Evolutionary conservation across 1,140 invertebrate species (phyloP).

Genomic region (Condylostylus longicornis): DNA sequence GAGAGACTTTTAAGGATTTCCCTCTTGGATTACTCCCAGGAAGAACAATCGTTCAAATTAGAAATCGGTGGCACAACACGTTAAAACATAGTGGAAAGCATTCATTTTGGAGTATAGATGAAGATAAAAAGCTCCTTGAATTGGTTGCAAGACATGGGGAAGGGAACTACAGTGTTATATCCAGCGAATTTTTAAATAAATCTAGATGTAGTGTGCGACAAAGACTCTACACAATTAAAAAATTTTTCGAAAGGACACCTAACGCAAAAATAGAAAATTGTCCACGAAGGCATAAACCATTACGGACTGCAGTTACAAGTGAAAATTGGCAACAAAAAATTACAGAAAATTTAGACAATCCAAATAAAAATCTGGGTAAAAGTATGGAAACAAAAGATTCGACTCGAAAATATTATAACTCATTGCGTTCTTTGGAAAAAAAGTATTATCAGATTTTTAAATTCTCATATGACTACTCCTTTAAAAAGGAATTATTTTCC

Average conservation of each 20-base stretch:
- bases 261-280: slow-evolving; percentile 19
- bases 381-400: not conserved
- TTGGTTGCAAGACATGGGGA: slow-evolving; percentile 27
- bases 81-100: slow-evolving; percentile 26
- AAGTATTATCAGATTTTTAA: slow-evolving; percentile 19
- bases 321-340: slow-evolving; percentile 25
- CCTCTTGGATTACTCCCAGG: slow-evolving; percentile 35
- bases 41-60: slow-evolving; percentile 37
- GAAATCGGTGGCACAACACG: slow-evolving; percentile 35
- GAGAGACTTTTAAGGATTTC: slow-evolving; percentile 39
- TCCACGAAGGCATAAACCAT: slow-evolving; percentile 14
- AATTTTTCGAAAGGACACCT: slow-evolving; percentile 27
- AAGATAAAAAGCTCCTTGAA: slow-evolving; percentile 31
- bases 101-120: slow-evolving; percentile 33
- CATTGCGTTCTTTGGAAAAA: slow-evolving; percentile 1
- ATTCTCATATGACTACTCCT: slow-evolving; percentile 17
- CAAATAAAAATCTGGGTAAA: slow-evolving; percentile 2
- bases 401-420: not conserved
- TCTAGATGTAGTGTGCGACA: slow-evolving; percentile 35
- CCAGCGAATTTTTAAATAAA: slow-evolving; percentile 29
- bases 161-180: slow-evolving; percentile 33
- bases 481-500: slow-evolving; percentile 4
- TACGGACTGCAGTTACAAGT: slow-evolving; percentile 10
- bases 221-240: slow-evolving; percentile 30
- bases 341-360: slow-evolving; percentile 13